A percentile compares a stretch with the other conserved stretches of the same genome.
These are phyloP conservation scores for Notothenia coriiceps DNA, from an alignment of 2,113 vertebrate species.

Conservation along the genomic window DNA sequence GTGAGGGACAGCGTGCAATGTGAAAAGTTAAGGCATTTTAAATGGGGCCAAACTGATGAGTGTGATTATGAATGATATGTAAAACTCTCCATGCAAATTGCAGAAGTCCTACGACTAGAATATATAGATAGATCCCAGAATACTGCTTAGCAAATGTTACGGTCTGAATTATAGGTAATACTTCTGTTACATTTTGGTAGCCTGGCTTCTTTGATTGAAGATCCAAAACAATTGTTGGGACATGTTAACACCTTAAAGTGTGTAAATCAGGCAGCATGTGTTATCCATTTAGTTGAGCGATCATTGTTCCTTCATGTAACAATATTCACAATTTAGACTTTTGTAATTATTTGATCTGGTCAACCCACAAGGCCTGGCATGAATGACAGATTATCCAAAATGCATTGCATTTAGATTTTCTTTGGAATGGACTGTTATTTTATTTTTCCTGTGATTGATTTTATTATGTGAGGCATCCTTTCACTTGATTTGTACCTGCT, in stretches of 20 bases:
- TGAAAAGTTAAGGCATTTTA: conserved; percentile 45
- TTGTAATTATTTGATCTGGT: background rate
- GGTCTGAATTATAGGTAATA: background rate
- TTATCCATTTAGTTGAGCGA: background rate
- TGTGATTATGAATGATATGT: conserved; percentile 41
- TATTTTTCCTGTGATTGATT: background rate
- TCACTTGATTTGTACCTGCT: background rate
- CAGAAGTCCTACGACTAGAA: conserved; percentile 16
- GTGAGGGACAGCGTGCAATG: background rate
- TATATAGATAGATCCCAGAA: conserved; percentile 21
- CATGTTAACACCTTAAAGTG: background rate
- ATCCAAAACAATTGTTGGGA: background rate
- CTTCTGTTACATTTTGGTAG: conserved; percentile 10
- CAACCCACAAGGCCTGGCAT: background rate
- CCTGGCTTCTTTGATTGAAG: conserved; percentile 1
- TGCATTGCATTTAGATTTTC: background rate
- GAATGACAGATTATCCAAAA: background rate
- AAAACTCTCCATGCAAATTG: conserved; percentile 42
- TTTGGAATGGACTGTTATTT: background rate
- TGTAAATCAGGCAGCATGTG: background rate
- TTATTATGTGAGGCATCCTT: background rate
- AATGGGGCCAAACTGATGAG: conserved; percentile 42
- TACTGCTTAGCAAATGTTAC: conserved; percentile 1
- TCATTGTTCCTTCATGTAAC: background rate
- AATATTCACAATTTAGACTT: background rate